A percentile compares a stretch with the other conserved stretches of the same genome.
Conservation (phyloP, 2,797 vertebrate species). For the Poliocrania exsul region DNA sequence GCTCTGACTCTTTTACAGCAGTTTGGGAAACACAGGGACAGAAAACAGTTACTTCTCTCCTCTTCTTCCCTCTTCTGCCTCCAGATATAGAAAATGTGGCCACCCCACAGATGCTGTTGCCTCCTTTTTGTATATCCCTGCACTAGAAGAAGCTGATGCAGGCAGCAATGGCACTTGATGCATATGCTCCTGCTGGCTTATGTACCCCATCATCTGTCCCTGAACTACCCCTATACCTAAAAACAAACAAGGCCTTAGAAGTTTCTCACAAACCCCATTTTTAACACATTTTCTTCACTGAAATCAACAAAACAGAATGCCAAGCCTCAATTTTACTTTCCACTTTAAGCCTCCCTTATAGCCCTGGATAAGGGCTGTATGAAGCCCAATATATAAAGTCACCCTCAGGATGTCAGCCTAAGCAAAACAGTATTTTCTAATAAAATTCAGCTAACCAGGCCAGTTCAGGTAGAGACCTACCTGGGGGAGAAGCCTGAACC, state of each 20-base stretch:
- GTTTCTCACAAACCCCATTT: not conserved
- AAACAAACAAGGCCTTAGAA: not conserved
- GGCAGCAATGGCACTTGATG: not conserved
- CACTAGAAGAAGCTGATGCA: not conserved
- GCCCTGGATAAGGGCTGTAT: not conserved
- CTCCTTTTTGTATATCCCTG: not conserved
- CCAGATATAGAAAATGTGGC: not conserved
- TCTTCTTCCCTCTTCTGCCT: not conserved
- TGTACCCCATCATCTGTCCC: not conserved
- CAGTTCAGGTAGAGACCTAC: slow-evolving; percentile 16
- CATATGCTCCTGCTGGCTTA: not conserved
- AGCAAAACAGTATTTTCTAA: not conserved
- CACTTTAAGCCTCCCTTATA: not conserved
- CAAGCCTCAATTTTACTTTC: not conserved
- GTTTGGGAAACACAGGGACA: accelerated
- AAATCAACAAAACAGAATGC: not conserved
- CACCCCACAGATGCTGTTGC: not conserved
- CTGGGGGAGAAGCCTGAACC: slow-evolving; percentile 13
- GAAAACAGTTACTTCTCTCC: not conserved
- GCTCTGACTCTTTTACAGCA: not conserved
- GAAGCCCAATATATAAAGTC: not conserved
- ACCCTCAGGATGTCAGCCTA: not conserved
- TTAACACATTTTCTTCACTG: not conserved
- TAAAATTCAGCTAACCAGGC: not conserved
- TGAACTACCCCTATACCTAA: not conserved